These are phyloP conservation scores for Platysteira castanea DNA, from an alignment of 2,113 vertebrate genomes.

Conservation along the genomic window DNA sequence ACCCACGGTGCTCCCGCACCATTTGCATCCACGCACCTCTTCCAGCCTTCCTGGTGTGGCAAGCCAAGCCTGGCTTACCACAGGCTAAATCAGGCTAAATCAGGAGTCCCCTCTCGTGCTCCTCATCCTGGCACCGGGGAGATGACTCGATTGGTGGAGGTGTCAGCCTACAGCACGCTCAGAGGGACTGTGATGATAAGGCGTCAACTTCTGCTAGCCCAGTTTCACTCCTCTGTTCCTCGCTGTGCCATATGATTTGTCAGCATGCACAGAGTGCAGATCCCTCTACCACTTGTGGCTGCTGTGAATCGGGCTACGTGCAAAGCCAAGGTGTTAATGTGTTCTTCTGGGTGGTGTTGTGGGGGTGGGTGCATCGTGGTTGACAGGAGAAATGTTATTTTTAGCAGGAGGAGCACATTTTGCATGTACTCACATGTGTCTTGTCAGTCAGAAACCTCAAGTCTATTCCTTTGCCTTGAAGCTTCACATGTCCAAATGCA, in stretches of 20 bases:
- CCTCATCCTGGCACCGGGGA: slow-evolving; percentile 44
- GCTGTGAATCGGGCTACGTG: slow-evolving; percentile 63
- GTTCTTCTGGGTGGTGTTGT: slow-evolving; percentile 68
- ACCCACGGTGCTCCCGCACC: not conserved
- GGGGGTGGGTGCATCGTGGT: slow-evolving; percentile 58
- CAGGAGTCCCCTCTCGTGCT: slow-evolving; percentile 58
- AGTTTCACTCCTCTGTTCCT: slow-evolving; percentile 67
- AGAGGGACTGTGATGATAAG: slow-evolving; percentile 63
- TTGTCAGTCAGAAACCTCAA: slow-evolving; percentile 66
- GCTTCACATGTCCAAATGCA: slow-evolving; percentile 51
- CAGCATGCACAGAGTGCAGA: slow-evolving; percentile 58
- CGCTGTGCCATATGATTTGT: slow-evolving; percentile 61
- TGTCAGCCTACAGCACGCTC: slow-evolving; percentile 65
- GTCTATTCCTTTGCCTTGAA: slow-evolving; percentile 48
- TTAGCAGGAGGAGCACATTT: slow-evolving; percentile 63
- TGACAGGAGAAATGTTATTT: slow-evolving; percentile 66
- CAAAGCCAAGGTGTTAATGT: slow-evolving; percentile 66
- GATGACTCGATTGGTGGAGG: slow-evolving; percentile 62
- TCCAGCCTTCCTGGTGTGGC: not conserved
- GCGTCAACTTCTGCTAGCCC: slow-evolving; percentile 65
- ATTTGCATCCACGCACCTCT: not conserved
- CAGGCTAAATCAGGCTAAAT: slow-evolving; percentile 59
- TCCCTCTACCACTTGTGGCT: slow-evolving; percentile 67
- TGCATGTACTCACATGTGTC: slow-evolving; percentile 69
- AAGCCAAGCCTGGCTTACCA: not conserved